phyloP scores from a whole-genome alignment of 2,888 invertebrate genomes.

The Lasioglossum calceatum region DNA sequence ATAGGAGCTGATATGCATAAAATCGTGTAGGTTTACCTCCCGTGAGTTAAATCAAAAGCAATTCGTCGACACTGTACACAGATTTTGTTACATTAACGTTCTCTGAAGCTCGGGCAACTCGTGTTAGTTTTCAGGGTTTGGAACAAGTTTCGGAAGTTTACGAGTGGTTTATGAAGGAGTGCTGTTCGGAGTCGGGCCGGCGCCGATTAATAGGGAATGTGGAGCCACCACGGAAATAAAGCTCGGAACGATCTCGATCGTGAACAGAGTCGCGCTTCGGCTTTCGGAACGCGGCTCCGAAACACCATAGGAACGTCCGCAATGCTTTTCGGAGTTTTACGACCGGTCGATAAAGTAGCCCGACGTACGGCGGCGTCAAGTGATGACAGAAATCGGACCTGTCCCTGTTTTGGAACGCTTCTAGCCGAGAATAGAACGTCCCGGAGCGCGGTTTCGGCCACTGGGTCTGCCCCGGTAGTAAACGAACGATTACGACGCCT shows the following conservation, averaged over 20 bases:
- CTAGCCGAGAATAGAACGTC: constrained; percentile 58
- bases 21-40: neutral
- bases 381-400: constrained; percentile 65
- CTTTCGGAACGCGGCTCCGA: constrained; percentile 9
- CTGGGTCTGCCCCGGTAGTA: constrained; percentile 12
- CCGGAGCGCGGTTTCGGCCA: constrained; percentile 25
- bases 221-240: constrained; percentile 19
- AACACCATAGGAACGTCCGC: constrained; percentile 17
- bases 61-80: neutral
- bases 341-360: constrained; percentile 47
- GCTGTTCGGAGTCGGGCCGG: too few relatives aligned
- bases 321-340: constrained; percentile 36
- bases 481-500: constrained; percentile 2
- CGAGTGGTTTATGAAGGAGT: constrained; percentile 4
- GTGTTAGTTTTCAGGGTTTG: neutral
- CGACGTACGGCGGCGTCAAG: constrained; percentile 29
- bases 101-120: neutral
- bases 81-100: neutral
- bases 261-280: neutral
- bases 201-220: neutral
- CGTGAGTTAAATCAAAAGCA: neutral
- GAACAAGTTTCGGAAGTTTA: constrained; percentile 7
- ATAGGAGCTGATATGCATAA: neutral
- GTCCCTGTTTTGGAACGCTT: constrained; percentile 57
- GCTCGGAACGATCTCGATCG: neutral